Evolutionary conservation across 2,113 vertebrate species (phyloP).

Genomic region (Lampris incognitus): DNA sequence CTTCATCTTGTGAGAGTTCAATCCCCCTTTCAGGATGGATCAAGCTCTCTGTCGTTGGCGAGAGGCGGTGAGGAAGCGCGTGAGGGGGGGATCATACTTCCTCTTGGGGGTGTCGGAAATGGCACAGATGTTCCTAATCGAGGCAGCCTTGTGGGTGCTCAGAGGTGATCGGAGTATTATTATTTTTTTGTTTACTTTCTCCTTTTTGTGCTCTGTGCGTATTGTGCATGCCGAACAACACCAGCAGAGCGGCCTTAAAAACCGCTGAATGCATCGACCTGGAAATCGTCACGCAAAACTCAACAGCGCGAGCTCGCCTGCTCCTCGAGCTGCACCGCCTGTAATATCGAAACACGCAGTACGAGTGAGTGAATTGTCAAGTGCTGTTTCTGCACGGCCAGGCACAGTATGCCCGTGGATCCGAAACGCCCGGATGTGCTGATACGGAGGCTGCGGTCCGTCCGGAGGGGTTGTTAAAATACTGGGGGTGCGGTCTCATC

Average conservation of each 20-base stretch:
- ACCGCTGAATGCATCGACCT: neutral
- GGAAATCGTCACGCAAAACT: neutral
- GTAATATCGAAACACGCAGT: neutral
- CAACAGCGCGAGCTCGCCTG: neutral
- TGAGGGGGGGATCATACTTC: slow-evolving; percentile 49
- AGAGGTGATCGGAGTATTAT: neutral
- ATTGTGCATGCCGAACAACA: neutral
- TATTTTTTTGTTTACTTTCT: no score
- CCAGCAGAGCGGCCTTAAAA: neutral
- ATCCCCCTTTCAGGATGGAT: slow-evolving; percentile 74
- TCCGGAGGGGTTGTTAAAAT: slow-evolving; percentile 44
- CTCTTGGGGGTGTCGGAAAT: slow-evolving; percentile 53
- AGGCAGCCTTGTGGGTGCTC: slow-evolving; percentile 32
- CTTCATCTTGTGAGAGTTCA: slow-evolving; percentile 79
- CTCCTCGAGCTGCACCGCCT: neutral
- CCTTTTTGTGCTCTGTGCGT: neutral
- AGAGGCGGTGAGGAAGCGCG: slow-evolving; percentile 66
- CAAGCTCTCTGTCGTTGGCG: slow-evolving; percentile 66
- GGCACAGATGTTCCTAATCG: slow-evolving; percentile 46
- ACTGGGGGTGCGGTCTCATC: slow-evolving; percentile 29
- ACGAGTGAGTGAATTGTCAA: neutral
- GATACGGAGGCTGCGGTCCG: slow-evolving; percentile 32
- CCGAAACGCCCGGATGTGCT: slow-evolving; percentile 3
- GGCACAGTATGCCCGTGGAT: neutral
- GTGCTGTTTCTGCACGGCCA: slow-evolving; percentile 5